phyloP scores from a whole-genome alignment of 2,113 vertebrate species.

The Junco hyemalis region DNA sequence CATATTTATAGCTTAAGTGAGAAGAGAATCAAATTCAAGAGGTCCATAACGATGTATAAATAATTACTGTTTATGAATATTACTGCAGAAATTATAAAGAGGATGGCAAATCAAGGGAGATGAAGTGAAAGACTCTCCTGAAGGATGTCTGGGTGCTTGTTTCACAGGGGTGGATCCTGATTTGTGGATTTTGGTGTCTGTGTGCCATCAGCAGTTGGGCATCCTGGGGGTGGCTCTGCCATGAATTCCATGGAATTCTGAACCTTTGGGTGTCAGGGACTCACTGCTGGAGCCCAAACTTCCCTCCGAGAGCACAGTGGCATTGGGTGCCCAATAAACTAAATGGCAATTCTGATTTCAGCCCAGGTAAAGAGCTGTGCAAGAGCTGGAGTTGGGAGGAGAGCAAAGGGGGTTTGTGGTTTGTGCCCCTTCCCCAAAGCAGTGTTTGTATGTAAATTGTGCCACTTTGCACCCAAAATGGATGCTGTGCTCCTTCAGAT shows the following conservation, averaged over 20 bases:
- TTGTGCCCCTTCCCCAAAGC: neutral
- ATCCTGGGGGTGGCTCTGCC: neutral
- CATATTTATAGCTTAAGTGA: conserved; percentile 60
- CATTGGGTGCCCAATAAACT: accelerated
- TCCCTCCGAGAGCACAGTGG: neutral
- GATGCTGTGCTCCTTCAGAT: neutral
- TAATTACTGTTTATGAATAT: conserved; percentile 61
- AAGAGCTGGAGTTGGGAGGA: neutral
- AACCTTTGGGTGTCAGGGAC: neutral
- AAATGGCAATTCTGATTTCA: neutral
- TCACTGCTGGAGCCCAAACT: neutral
- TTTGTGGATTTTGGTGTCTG: neutral
- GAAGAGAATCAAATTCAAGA: conserved; percentile 59
- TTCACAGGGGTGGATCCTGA: neutral
- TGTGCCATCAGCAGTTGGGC: neutral
- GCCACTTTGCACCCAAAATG: neutral
- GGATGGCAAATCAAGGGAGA: neutral
- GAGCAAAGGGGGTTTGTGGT: neutral
- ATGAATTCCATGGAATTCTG: neutral
- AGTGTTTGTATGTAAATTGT: neutral
- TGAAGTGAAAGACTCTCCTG: neutral
- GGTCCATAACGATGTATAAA: conserved; percentile 47
- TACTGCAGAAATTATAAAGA: neutral
- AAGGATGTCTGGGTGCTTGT: neutral
- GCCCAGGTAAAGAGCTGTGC: neutral